Evolutionary conservation across 2,797 vertebrate genomes (phyloP).

Genomic region (Lacerta agilis): DNA sequence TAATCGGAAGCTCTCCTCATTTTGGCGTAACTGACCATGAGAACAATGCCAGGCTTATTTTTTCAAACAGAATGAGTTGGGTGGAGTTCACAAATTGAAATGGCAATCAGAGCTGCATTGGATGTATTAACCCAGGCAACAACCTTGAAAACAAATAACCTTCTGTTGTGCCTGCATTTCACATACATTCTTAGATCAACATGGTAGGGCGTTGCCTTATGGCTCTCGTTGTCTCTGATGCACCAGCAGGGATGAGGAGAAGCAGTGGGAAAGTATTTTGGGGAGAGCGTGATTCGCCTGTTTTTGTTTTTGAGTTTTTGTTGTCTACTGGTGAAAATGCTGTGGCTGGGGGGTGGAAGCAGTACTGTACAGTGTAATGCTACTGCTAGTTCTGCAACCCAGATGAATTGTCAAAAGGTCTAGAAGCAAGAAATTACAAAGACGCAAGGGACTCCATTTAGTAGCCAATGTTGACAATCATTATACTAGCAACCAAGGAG

Average conservation of each 20-base stretch:
- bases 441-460: not conserved
- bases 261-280: not conserved
- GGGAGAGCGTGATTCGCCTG: no score
- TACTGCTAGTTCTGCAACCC: not conserved
- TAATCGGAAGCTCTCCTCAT: not conserved
- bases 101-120: not conserved
- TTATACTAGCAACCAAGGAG: not conserved
- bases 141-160: not conserved
- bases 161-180: not conserved
- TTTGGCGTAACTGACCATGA: not conserved
- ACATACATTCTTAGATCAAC: not conserved
- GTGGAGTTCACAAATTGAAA: not conserved
- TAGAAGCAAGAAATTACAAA: not conserved
- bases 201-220: not conserved
- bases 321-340: not conserved
- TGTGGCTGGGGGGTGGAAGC: not conserved
- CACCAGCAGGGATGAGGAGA: not conserved
- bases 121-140: not conserved
- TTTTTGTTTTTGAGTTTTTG: not conserved
- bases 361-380: not conserved
- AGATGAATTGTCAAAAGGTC: not conserved
- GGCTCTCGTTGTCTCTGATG: not conserved
- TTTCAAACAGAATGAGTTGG: not conserved
- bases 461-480: not conserved
- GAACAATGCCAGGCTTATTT: not conserved